Evolutionary conservation across 2,888 invertebrate genomes (phyloP).

Genomic region (Drosophila flavopinicola): DNA sequence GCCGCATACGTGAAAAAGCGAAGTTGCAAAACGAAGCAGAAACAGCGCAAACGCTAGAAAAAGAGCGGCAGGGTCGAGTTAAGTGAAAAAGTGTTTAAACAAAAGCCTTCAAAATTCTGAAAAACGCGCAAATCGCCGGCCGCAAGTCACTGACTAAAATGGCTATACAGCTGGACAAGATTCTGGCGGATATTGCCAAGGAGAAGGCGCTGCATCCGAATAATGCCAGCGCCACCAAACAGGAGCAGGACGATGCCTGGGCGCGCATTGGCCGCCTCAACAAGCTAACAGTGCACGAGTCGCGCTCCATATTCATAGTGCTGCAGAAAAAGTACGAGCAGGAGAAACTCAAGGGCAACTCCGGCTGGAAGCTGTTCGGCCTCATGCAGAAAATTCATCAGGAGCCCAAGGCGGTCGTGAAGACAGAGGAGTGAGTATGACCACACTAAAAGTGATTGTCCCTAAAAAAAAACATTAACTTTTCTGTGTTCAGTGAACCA

Average conservation of each 20-base stretch:
- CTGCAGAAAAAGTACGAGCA: slow-evolving; percentile 83
- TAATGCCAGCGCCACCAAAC: slow-evolving; percentile 74
- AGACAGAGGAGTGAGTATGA: slow-evolving; percentile 77
- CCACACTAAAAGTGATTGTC: background rate
- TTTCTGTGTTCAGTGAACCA: slow-evolving; percentile 57
- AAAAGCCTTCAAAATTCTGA: slow-evolving; percentile 63
- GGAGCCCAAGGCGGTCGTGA: slow-evolving; percentile 48
- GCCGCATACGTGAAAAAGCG: slow-evolving; percentile 67
- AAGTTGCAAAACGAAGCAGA: slow-evolving; percentile 64
- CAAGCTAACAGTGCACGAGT: slow-evolving; percentile 82
- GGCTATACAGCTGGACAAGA: slow-evolving; percentile 83
- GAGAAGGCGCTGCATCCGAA: slow-evolving; percentile 82
- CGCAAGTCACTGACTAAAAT: slow-evolving; percentile 72
- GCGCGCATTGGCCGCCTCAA: slow-evolving; percentile 82
- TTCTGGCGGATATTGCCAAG: slow-evolving; percentile 82
- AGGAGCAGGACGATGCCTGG: slow-evolving; percentile 83
- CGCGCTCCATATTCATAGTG: slow-evolving; percentile 83
- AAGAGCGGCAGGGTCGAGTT: slow-evolving; percentile 47
- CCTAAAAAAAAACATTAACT: background rate
- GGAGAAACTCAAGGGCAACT: slow-evolving; percentile 79
- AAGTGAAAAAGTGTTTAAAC: slow-evolving; percentile 35
- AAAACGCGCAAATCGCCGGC: slow-evolving; percentile 50
- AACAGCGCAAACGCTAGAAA: slow-evolving; percentile 47
- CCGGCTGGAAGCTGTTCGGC: slow-evolving; percentile 82
- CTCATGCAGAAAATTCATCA: slow-evolving; percentile 82